Evolutionary conservation across 2,797 vertebrate genomes (phyloP), one percentile per base, ranked within the genome.

Genomic region (Propithecus perrieri): DNA sequence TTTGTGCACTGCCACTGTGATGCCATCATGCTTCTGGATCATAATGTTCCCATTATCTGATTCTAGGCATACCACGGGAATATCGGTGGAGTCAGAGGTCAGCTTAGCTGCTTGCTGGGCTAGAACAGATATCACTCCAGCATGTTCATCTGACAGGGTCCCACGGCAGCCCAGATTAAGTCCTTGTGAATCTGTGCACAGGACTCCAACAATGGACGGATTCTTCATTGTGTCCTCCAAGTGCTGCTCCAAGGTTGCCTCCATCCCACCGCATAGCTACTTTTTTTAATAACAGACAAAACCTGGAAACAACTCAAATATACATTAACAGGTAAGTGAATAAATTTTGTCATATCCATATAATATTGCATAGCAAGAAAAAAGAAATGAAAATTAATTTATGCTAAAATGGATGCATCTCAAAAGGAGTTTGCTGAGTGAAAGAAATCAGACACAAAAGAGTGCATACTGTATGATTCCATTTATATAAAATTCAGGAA

Each of bases 1-100:
- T 98, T 99, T 99, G 98, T 99, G 99, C 95, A 99, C 99, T 4
- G 99, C 99, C 41, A 99, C 98, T 0, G 99, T 99, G 98, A 99
- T 99, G 98, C 98, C 99, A 75, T 99, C 99, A 0, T 99, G 99
- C 93, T 98, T 99, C 98, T 99, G 99, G 98, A 99, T 99, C 98
- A 99, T 98, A 96, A 99, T 99, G 75, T 99, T 99, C 97, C 99
- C 99, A 0, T 98, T 99, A 95, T 99, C 99, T 0, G 99, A 99
- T 98, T 99, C 99, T 98, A 99, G 98, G 95, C 99, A 99, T 91
- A 99, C 99, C 43, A 99, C 99, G 0, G 99, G 99, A 0, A 98
- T 98, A 93, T 99, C 99, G 1, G 99, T 99, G 0, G 99, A 99
- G 98, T 99, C 99, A 26, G 98, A 98, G 74, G 98, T 99, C 46